Evolutionary conservation across 2,888 invertebrate species (phyloP).

Genomic region (Zonitis immaculata): DNA sequence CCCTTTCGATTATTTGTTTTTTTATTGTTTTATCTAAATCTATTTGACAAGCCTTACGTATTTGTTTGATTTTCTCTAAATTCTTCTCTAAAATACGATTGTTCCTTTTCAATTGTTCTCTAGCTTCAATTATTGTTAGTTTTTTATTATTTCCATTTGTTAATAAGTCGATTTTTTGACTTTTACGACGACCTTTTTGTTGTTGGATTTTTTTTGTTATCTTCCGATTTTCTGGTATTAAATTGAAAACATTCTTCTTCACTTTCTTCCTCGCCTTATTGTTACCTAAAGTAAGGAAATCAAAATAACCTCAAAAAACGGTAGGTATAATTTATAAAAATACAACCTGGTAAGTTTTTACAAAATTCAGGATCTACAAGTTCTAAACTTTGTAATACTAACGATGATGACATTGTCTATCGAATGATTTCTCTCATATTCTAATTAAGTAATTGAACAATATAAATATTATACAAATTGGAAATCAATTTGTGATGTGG

Average conservation of each 20-base stretch:
- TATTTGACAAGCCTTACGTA: constrained; percentile 36
- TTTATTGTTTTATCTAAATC: constrained; percentile 37
- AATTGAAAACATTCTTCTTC: constrained; percentile 28
- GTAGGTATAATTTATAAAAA: too few species aligned
- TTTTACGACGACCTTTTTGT: constrained; percentile 32
- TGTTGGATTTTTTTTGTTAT: constrained; percentile 26
- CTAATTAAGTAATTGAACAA: background rate
- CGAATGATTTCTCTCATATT: too few species aligned
- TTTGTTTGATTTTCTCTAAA: constrained; percentile 38
- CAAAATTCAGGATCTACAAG: constrained; percentile 2
- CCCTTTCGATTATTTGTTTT: constrained; percentile 52
- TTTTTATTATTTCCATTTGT: constrained; percentile 36
- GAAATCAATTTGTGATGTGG: too few species aligned
- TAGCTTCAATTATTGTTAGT: constrained; percentile 39
- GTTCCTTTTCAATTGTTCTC: constrained; percentile 36
- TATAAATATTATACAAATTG: too few species aligned
- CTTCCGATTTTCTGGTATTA: constrained; percentile 36
- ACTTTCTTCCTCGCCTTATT: constrained; percentile 26
- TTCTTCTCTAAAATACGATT: constrained; percentile 40
- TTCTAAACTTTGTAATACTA: background rate
- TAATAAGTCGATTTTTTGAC: constrained; percentile 31
- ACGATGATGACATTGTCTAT: background rate
- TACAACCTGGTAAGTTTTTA: background rate
- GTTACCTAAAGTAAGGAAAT: constrained; percentile 17
- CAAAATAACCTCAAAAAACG: too few species aligned